These are phyloP conservation scores for Schizopygopsis pylzovi DNA, from an alignment of 2,797 vertebrate species.

Conservation along the genomic window DNA sequence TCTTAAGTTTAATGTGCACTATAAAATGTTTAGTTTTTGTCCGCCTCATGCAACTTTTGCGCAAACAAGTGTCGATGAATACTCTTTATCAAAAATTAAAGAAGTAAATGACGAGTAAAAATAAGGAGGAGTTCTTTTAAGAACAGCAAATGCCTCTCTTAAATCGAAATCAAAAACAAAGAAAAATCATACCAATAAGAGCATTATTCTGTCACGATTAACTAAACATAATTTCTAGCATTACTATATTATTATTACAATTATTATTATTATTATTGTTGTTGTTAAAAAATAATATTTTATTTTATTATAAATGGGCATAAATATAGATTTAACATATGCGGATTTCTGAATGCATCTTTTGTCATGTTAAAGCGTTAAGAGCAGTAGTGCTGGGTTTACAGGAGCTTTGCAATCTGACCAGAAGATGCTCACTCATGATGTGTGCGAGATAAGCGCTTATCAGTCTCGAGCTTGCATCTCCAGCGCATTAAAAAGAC, in stretches of 20 bases:
- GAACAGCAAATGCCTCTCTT: background rate
- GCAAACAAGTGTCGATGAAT: constrained; percentile 76
- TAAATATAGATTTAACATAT: background rate
- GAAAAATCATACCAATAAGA: background rate
- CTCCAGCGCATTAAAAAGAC: constrained; percentile 71
- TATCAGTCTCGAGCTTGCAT: constrained; percentile 81
- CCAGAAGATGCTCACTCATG: constrained; percentile 71
- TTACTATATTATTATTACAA: background rate
- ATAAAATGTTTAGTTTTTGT: constrained; percentile 77
- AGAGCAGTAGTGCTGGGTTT: constrained; percentile 70
- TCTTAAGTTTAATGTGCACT: constrained; percentile 74
- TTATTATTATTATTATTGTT: background rate
- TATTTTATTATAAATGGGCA: background rate
- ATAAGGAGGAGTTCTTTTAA: background rate
- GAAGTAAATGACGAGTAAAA: background rate
- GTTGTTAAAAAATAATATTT: background rate
- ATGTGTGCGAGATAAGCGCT: constrained; percentile 82
- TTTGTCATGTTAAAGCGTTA: constrained; percentile 78
- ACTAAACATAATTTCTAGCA: background rate
- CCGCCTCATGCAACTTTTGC: constrained; percentile 76
- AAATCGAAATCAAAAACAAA: background rate
- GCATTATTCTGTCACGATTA: background rate
- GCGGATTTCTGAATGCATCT: constrained; percentile 29
- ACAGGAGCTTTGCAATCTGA: constrained; percentile 78
- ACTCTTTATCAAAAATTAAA: constrained; percentile 62